Evolutionary conservation across 2,113 vertebrate genomes (phyloP), one percentile per base, ranked within the genome.

Genomic region (Lepus americanus): DNA sequence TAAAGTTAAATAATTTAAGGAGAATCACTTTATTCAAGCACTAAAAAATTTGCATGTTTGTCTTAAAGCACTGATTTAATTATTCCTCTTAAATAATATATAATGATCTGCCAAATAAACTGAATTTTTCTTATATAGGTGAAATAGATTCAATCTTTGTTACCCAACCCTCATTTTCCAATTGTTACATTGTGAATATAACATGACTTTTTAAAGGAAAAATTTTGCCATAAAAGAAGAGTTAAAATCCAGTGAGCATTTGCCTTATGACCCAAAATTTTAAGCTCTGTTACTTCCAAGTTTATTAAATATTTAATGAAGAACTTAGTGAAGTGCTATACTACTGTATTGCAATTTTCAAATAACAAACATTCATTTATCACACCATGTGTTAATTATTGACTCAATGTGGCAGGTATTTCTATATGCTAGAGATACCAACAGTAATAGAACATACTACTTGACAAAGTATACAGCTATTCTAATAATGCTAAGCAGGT

Each of bases 1-100:
- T 61, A 81, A 89, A 76, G 76, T 70, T 92, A 64, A 76, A 90
- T 14, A 81, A 6, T 53, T 94, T 92, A 86, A 76, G 61, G 67
- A 79, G n/a, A 80, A 91, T 77, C 19, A 49, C 6, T 69, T 76
- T 53, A 82, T 25, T 77, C 53, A 87, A 72, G 31, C 31, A 5
- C 63, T 85, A 89, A 44, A 92, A 80, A 53, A 86, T 44, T 81
- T 84, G 7, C 44, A 44, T 83, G 20, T 87, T 51, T 80, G 13
- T 87, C 31, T 76, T 81, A 89, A 84, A 79, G 27, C 17, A 85
- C 0, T 59, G 19, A 25, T 88, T 53, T 49, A 78, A 79, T 66
- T 87, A 66, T 84, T 81, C 16, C 63, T 82, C 19, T 76, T 39
- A 81, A 91, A 87, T 33, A 88, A 63, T 29, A 78, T 39, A 33